Base-by-base conservation (phyloP, 2,113 vertebrate genomes). In the Mormyrus lacerda region DNA sequence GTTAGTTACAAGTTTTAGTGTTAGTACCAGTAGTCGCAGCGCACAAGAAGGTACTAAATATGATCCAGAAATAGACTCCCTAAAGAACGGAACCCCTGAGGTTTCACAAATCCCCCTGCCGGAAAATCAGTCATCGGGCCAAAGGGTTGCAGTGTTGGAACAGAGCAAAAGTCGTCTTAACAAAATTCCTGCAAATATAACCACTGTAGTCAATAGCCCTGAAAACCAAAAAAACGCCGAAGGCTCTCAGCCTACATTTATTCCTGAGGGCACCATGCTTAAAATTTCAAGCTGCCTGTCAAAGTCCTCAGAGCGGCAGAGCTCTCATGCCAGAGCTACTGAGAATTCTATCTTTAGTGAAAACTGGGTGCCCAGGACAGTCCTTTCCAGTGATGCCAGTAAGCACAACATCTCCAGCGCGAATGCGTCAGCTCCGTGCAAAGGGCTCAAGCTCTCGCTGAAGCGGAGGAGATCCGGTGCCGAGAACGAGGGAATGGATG, bases 221-320 rank as follows among this genome's bases (percentile, higher is more conserved):
- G 87, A 48, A 90, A 90, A 13, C 6, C n/a, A 44, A 24, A 79
- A 42, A 85, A 53, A 17, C 1, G 8, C 53, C 1, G 47, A 92
- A 6, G 91, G 92, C 48, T 91, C 94, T 27, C 58, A 94, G 9
- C 96, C 96, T 1, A 90, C 95, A 15, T 93, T 96, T 91, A 96
- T 96, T 90, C 95, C 96, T 11, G 94, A 94, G 92, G 96, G 96
- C 50, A 94, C 95, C 7, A 93, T 96, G 90, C 73, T 96, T 88
- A 94, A 94, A 89, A 95, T 96, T 7, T 90, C 96, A 55, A 92
- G 93, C 55, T 31, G 61, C 61, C 87, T 55, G 48, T 87, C 91
- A n/a, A 48, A 89, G 86, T 88, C 10, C 0, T 91, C 93, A 53
- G 0, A 45, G 88, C 0, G 31, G 10, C 61, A 13, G 61, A 11